phyloP scores from a whole-genome alignment of 1,140 invertebrate genomes.

The Orius insidiosus region DNA sequence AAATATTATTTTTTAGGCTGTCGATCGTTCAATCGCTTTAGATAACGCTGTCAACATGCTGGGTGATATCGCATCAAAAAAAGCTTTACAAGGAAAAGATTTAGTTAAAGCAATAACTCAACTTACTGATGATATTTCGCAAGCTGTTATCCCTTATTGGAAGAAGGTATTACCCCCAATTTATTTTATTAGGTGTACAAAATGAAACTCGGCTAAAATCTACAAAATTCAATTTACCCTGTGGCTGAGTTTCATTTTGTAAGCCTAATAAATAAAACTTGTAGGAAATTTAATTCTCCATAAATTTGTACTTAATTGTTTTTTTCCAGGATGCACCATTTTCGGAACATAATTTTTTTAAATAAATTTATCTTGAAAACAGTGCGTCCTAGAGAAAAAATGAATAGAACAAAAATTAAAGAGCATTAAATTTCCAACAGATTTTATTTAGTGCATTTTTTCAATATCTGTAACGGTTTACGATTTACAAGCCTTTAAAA shows the following conservation, averaged over 20 bases:
- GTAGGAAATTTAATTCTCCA: too few species aligned
- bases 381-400: neutral
- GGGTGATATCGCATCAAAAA: constrained; percentile 38
- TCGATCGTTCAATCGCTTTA: constrained; percentile 57
- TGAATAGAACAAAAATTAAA: neutral
- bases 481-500: too few species aligned
- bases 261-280: too few species aligned
- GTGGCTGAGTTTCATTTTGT: too few species aligned
- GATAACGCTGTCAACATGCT: constrained; percentile 58
- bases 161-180: constrained; percentile 40
- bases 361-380: neutral
- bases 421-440: too few species aligned
- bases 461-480: too few species aligned
- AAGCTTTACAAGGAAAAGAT: constrained; percentile 40
- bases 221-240: too few species aligned
- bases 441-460: too few species aligned
- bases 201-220: too few species aligned
- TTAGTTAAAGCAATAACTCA: constrained; percentile 61
- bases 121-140: constrained; percentile 65
- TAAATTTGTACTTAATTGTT: too few species aligned
- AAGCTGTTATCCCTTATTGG: constrained; percentile 73
- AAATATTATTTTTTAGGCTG: constrained; percentile 32
- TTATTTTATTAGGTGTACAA: too few species aligned
- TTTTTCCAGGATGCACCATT: too few species aligned
- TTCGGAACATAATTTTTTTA: neutral